Evolutionary conservation across 2,113 vertebrate species (phyloP).

Genomic region (Turnix velox): DNA sequence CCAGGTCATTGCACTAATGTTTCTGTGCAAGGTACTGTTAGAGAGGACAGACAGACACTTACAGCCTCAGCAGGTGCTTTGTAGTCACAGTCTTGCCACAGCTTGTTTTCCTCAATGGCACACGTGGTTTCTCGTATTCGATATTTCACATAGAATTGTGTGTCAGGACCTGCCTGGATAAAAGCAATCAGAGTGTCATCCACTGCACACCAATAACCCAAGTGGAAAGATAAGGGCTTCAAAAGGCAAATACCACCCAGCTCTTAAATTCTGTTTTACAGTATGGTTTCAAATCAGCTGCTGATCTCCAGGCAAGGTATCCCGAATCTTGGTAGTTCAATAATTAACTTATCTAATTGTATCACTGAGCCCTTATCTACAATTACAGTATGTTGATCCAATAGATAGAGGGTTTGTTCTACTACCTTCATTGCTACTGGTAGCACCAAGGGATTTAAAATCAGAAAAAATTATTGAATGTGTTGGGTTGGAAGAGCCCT

Average conservation of each 20-base stretch:
- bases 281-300: not conserved
- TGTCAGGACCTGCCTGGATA: slow-evolving; percentile 69
- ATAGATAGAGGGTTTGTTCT: not conserved
- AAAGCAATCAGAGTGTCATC: not conserved
- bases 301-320: not conserved
- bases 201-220: not conserved
- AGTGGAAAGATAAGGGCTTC: not conserved
- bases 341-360: not conserved
- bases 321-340: not conserved
- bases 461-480: no score
- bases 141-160: slow-evolving; percentile 73
- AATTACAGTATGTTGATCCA: not conserved
- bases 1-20: not conserved
- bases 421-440: not conserved
- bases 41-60: slow-evolving; percentile 50
- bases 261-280: not conserved
- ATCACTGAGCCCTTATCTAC: not conserved
- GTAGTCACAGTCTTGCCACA: slow-evolving; percentile 84
- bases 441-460: not conserved
- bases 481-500: no score
- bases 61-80: slow-evolving; percentile 29
- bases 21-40: not conserved
- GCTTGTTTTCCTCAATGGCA: slow-evolving; percentile 46
- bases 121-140: slow-evolving; percentile 77
- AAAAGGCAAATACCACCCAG: not conserved